Base-by-base conservation (phyloP, 2,888 invertebrate species). In the Dasypogon diadema region DNA sequence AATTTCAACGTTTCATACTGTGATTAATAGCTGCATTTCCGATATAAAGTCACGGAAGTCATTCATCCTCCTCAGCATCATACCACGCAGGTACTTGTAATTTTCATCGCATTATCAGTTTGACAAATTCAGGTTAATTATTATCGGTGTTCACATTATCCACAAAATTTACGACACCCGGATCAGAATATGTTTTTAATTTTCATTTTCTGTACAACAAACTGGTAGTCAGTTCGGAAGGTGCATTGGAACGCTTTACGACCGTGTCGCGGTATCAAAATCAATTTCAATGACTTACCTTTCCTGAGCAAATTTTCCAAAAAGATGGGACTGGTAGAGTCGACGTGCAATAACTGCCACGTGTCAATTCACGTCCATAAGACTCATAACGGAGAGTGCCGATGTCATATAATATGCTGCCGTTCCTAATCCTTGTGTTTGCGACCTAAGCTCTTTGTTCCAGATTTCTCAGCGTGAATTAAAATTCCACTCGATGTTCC, bases 401-500 rank as follows among this genome's bases (percentile, higher is more conserved):
- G 14, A 24, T 65, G 24, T 8, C 18, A 48, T 68, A 22, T 22
- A 68, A 68, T 68, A 10, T 56, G 56, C 24, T 14, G 26, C n/a
- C 26, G 24, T 56, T 72, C 72, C 74, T 75, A 81, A 78, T 81
- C 81, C 77, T 81, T 81, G 51, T 79, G 79, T 79, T 81, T 82
- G 24, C 82, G 81, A 77, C 80, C 81, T 74, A 82, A 80, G 79
- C 81, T 82, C 79, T 82, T 83, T 42, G 80, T 79, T 58, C 83
- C 82, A 22, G 81, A 81, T 79, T 82, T 82, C 77, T 82, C 83
- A 48, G 81, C 82, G 79, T 83, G 83, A 77, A 83, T 80, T 78
- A 83, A 80, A 78, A 83, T 83, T 77, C 82, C 82, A 74, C 81
- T 81, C 55, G 83, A 83, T 75, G 83, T 83, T 70, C 83, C 83